Evolutionary conservation across 2,797 vertebrate species (phyloP).

Genomic region (Sebastes steindachneri): DNA sequence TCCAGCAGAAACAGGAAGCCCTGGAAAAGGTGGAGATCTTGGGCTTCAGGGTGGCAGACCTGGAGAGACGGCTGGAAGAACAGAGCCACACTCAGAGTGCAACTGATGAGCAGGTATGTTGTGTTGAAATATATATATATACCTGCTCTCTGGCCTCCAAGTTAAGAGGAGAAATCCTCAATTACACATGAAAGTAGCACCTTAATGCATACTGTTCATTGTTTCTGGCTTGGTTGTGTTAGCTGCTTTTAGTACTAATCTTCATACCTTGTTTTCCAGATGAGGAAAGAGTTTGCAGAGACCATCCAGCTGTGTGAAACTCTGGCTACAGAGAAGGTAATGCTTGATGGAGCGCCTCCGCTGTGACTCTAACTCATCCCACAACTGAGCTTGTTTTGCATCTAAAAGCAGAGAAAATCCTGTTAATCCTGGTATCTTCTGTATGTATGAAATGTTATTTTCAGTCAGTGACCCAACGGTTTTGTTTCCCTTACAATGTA

Average conservation of each 20-base stretch:
- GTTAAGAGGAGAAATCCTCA: neutral
- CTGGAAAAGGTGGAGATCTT: slow-evolving; percentile 32
- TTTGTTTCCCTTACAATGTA: neutral
- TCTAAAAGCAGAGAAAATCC: neutral
- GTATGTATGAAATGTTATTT: neutral
- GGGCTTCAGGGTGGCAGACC: slow-evolving; percentile 45
- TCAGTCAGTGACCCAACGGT: neutral
- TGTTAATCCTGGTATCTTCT: neutral
- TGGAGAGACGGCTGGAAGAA: slow-evolving; percentile 62
- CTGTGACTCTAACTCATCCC: neutral
- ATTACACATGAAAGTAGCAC: neutral
- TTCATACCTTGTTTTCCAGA: slow-evolving; percentile 62
- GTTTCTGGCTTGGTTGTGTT: neutral
- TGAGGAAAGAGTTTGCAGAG: slow-evolving; percentile 81
- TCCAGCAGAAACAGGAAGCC: slow-evolving; percentile 62
- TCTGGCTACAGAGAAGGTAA: slow-evolving; percentile 86
- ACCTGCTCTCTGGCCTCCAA: neutral
- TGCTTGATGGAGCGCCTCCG: too few relatives aligned
- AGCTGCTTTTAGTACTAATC: neutral
- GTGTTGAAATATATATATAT: neutral
- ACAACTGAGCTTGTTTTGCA: neutral
- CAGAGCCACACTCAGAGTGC: neutral
- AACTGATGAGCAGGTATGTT: slow-evolving; percentile 43
- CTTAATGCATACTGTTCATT: neutral
- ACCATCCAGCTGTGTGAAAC: slow-evolving; percentile 87